A percentile compares a stretch with the other conserved stretches of the same genome.
Conservation (phyloP, 2,888 invertebrate species). For the Cataglyphis livida region DNA sequence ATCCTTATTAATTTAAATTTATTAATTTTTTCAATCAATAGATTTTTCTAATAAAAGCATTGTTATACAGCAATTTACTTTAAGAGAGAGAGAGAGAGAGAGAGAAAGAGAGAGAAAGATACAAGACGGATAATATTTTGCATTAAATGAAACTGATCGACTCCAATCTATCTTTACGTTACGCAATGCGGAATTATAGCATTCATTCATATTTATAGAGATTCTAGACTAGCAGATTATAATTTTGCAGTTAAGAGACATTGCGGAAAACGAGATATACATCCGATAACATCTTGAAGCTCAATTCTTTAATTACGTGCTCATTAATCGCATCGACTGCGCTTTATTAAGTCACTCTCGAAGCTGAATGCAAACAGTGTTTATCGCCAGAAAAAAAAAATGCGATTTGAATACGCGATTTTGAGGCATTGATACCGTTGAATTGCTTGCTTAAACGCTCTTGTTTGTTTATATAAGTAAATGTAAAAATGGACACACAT, state of each 20-base stretch:
- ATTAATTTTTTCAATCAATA: neutral
- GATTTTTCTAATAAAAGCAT: slow-evolving; percentile 30
- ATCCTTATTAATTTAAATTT: too few relatives aligned
- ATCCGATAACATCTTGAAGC: neutral
- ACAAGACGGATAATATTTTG: slow-evolving; percentile 31
- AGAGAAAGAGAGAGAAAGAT: neutral
- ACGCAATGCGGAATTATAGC: slow-evolving; percentile 6
- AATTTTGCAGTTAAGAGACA: neutral
- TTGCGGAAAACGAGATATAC: neutral
- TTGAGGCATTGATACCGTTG: neutral
- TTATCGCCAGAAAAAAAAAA: neutral
- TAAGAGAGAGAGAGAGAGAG: neutral
- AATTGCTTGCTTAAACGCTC: neutral
- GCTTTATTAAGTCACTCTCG: slow-evolving; percentile 19
- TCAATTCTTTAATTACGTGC: slow-evolving; percentile 21
- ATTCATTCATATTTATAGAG: neutral
- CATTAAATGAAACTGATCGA: slow-evolving; percentile 20
- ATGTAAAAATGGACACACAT: neutral
- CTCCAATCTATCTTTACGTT: neutral
- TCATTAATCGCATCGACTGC: slow-evolving; percentile 12
- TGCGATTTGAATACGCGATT: neutral
- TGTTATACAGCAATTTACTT: slow-evolving; percentile 4
- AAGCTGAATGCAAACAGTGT: neutral
- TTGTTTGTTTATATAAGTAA: neutral
- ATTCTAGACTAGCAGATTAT: neutral